Evolutionary conservation across 2,797 vertebrate species (phyloP).

Genomic region (Karalla daura): DNA sequence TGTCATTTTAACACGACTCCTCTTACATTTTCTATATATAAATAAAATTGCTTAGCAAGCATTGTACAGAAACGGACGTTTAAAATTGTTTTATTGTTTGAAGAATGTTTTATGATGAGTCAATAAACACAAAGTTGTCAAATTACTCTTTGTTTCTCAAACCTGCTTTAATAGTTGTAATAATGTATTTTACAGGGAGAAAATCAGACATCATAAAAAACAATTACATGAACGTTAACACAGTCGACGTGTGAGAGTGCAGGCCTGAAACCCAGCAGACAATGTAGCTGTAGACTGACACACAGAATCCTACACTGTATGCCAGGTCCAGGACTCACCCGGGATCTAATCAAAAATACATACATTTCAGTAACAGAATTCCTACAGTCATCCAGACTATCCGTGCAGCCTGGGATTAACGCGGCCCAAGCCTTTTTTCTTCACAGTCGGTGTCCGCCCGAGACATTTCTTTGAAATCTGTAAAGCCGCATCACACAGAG

Average conservation of each 20-base stretch:
- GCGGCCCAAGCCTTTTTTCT: conserved; percentile 10
- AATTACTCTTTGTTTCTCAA: conserved; percentile 58
- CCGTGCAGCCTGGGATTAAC: conserved; percentile 2
- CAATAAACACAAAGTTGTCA: conserved; percentile 87
- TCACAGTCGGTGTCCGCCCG: conserved; percentile 19
- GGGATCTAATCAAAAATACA: background rate
- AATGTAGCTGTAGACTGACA: conserved; percentile 98
- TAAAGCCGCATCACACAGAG: background rate
- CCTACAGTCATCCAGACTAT: background rate
- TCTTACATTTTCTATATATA: conserved; percentile 99
- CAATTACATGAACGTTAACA: background rate
- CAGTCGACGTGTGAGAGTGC: conserved; percentile 58
- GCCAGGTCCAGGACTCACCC: conserved; percentile 91
- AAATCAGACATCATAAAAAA: background rate
- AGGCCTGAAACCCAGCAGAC: conserved; percentile 99
- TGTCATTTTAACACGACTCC: conserved; percentile 99
- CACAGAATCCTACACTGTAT: conserved; percentile 99
- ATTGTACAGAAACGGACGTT: conserved; percentile 99
- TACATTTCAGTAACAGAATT: background rate
- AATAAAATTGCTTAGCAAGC: conserved; percentile 99
- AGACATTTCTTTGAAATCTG: conserved; percentile 30
- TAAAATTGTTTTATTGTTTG: conserved; percentile 99
- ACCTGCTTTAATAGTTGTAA: background rate
- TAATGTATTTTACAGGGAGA: background rate
- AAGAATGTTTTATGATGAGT: conserved; percentile 88